phyloP scores from a whole-genome alignment of 2,888 invertebrate genomes.

The Dryadula phaetusa region DNA sequence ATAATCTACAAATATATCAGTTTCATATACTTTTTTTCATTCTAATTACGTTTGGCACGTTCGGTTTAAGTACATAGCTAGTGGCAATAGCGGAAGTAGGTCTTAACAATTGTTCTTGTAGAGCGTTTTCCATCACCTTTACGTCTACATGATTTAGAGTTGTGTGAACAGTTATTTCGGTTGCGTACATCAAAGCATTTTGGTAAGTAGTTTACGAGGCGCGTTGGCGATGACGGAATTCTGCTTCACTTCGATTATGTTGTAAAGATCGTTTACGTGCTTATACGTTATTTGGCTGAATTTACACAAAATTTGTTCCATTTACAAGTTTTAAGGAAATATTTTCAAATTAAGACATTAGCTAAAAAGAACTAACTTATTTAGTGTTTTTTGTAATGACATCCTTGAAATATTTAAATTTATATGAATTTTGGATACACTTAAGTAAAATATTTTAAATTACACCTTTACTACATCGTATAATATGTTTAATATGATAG shows the following conservation, averaged over 20 bases:
- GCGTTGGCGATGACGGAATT: conserved; percentile 31
- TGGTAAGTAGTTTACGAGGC: conserved; percentile 33
- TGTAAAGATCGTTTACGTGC: conserved; percentile 15
- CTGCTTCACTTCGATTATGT: conserved; percentile 20
- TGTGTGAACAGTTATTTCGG: conserved; percentile 38
- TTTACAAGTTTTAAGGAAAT: background rate
- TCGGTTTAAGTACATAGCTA: background rate
- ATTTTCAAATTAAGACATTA: too few species aligned
- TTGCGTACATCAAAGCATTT: conserved; percentile 33
- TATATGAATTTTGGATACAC: too few species aligned
- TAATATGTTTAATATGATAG: background rate
- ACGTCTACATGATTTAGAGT: conserved; percentile 27
- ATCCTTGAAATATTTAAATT: too few species aligned
- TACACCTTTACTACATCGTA: background rate
- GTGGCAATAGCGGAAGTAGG: background rate
- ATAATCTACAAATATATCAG: background rate
- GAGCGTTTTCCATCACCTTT: conserved; percentile 28
- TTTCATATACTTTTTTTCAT: background rate
- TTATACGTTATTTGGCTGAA: background rate
- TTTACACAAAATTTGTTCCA: background rate
- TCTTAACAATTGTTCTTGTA: conserved; percentile 23
- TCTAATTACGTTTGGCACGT: background rate
- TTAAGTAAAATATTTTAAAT: too few species aligned
- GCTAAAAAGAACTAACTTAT: too few species aligned
- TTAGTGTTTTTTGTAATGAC: too few species aligned